Evolutionary conservation across 2,797 vertebrate genomes (phyloP), one percentile per base, ranked within the genome.

Genomic region (Synaphobranchus kaupii): DNA sequence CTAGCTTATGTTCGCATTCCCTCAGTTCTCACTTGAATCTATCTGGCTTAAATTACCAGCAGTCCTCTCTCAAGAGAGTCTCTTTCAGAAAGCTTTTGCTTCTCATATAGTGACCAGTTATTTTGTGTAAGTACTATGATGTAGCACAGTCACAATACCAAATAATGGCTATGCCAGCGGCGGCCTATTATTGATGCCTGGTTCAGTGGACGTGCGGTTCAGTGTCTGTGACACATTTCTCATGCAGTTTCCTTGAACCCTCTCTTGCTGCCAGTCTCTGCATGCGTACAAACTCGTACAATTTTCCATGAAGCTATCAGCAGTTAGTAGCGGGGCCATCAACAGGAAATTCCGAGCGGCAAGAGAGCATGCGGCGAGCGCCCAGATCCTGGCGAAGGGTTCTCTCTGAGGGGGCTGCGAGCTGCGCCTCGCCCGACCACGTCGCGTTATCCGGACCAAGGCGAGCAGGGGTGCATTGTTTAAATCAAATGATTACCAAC

Each of bases 291-390:
- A 91, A 80, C 47, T 85, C 48, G 15, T 22, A 84, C 89, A 87
- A 89, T 94, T 94, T 94, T 94, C 93, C 87, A 88, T 91, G 86
- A 88, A 87, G 92, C 93, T 93, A 86, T 85, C 85, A 89, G 93
- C 91, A 90, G 92, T 94, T 93, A 93, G 92, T 91, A 93, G 76
- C 92, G 87, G 3, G 93, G 91, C 94, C 92, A 92, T 95, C 94
- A 94, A 95, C 94, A 96, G 95, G 95, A 96, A 96, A 96, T 96
- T 96, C 95, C 95, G 95, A 88, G 89, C 90, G 90, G 9, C 60
- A 85, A 90, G 81, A 90, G 88, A 90, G 93, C 17, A 60, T 8
- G 25, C 60, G 7, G 25, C 60, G 22, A 88, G 48, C 78, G 13
- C 17, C 58, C 63, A 20, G 81, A 52, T 71, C 39, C 56, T 66